Evolutionary conservation across 2,113 vertebrate genomes (phyloP), one percentile per base, ranked within the genome.

Genomic region (Ivindomyrus marchei): DNA sequence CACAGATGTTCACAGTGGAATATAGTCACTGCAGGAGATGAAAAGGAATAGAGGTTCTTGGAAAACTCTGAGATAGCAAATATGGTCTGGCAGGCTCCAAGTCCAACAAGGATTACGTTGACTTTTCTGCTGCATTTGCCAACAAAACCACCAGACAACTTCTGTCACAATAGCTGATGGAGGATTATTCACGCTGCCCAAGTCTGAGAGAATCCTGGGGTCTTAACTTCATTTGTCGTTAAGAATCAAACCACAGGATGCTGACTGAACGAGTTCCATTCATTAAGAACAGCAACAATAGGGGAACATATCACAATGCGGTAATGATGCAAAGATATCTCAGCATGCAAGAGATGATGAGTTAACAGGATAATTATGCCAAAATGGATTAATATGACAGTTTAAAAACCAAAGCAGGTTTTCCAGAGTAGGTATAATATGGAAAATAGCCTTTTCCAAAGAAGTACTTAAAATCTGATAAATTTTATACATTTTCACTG

Each of bases 1-100:
- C 88, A 27, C 49, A 88, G 89, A 80, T 58, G 84, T 70, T 52
- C 52, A 53, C 45, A n/a, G 85, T 84, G 85, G 90, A 42, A 62
- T 89, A 89, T 87, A 70, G 70, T 74, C 70, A 27, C 50, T 86
- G 9, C 11, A 11, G 66, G 70, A 21, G 42, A 80, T 21, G 46
- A 31, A 47, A 49, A 49, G 74, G 90, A 91, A 85, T 70, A 89
- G 85, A 52, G 83, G 90, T 89, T 53, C 89, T 89, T 80, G 86
- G 91, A 49, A 77, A 90, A 50, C 86, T 85, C 80, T 19, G n/a
- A 13, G 92, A 93, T 91, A 92, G 92, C 91, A 94, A 94, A 94
- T 92, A 92, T 56, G 88, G 85, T 90, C 87, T 84, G 91, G 92
- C 91, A 84, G 92, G 84, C 62, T 89, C 80, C 90, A 89, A 94